Evolutionary conservation across 2,888 invertebrate genomes (phyloP), one percentile per base, ranked within the genome.

Genomic region (Phortica okadai): DNA sequence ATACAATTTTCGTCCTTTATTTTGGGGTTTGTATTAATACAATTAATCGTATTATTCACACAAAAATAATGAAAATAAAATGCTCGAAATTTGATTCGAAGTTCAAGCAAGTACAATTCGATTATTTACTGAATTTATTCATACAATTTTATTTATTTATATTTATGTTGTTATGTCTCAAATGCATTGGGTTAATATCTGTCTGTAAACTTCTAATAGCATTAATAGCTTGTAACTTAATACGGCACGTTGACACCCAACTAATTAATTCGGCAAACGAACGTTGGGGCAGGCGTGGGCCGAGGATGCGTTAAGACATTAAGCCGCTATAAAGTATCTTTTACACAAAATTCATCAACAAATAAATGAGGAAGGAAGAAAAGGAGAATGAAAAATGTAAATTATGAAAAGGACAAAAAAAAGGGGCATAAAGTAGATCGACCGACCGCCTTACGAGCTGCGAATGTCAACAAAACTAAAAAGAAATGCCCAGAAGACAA

Each of bases 171-270:
- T 33, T 33, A 5, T 33, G 33, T 33, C 33, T 33, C 21, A 21
- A 21, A 33, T 33, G 33, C 2, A 33, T 33, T 33, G 33, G 4
- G 33, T 33, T 2, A 33, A 33, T 33, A 33, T 33, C 33, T 33
- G 33, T 33, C 33, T 33, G 33, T 33, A 33, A 33, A 2, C 50
- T 8, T 6, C 2, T 6, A 50, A 11, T 50, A 50, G 10, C 8
- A 50, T 50, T 50, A 50, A 50, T 50, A 11, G 50, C 50, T 50
- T 50, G 67, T 67, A 67, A 67, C 42, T 44, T 67, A 44, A 67
- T 42, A 42, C 44, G 7, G 44, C 42, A 42, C 16, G n/a, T 16
- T 21, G 41, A 67, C 67, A 44, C 67, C 44, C 67, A 67, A 67
- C 44, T 67, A 67, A 67, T 67, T 67, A 42, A 41, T 42, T 41